Base-by-base conservation (phyloP, 2,888 invertebrate species). In the Drosophila borealis region DNA sequence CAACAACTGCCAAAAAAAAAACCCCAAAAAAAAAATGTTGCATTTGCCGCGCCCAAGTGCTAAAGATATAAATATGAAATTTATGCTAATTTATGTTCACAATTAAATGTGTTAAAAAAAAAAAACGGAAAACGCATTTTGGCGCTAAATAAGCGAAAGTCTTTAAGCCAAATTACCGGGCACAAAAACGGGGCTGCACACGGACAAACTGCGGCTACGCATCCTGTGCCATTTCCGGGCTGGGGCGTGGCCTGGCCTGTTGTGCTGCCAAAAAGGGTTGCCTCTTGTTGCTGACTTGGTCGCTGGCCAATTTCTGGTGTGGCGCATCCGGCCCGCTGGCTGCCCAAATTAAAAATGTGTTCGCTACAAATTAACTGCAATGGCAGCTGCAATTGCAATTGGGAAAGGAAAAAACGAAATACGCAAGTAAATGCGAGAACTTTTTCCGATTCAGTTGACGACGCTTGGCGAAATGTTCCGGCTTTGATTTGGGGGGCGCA, bases 301-400 rank as follows among this genome's bases (percentile, higher is more conserved):
- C 19, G 17, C 39, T 39, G 21, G 45, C 50, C 37, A 51, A 61
- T 59, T 51, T 37, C 39, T 41, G 62, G 50, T 49, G 36, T 44
- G 37, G 37, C 53, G 33, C 61, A 25, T 17, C 33, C 39, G 49
- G 49, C 33, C 59, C 42, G 55, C n/a, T 9, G 57, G 78, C 64
- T 29, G 29, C 48, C 42, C 42, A 80, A 77, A 78, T 79, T 79
- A 75, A 70, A 80, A 78, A 70, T 71, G 63, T 80, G 71, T 80
- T 67, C 63, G 63, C 71, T 80, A 67, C 78, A 78, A 78, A 80
- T 80, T 80, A 78, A 72, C 81, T 70, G 78, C 78, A 78, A 59
- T 78, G 69, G 39, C 68, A 60, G 62, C 36, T 62, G 69, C 54
- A 65, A 65, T 39, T 54, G 57, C 33, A 64, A 17, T 13, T 11